phyloP scores from a whole-genome alignment of 1,140 invertebrate species.

The Daktulosphaira vitifoliae region DNA sequence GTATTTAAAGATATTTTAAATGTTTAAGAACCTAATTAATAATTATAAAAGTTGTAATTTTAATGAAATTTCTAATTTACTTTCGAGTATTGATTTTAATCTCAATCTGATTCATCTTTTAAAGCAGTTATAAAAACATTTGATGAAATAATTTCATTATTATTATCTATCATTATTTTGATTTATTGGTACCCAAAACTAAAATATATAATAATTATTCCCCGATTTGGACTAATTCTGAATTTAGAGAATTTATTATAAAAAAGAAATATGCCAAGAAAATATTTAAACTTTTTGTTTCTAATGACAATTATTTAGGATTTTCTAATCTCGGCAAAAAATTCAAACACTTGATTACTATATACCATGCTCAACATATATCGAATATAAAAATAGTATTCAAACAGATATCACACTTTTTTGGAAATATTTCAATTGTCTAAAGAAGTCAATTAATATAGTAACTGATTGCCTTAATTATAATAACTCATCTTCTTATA shows the following conservation, averaged over 20 bases:
- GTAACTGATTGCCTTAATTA: background rate
- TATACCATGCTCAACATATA: background rate
- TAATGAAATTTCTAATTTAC: too few species aligned
- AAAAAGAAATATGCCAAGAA: background rate
- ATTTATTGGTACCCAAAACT: background rate
- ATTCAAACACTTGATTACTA: background rate
- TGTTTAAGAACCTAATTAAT: too few species aligned
- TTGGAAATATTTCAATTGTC: background rate
- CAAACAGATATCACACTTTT: background rate
- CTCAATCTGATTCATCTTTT: too few species aligned
- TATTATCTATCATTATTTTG: background rate
- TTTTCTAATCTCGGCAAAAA: background rate
- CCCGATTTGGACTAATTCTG: background rate
- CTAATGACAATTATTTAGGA: background rate
- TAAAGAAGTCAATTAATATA: background rate
- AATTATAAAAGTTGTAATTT: too few species aligned
- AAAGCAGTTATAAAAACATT: background rate
- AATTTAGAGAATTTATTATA: background rate
- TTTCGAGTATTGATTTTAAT: too few species aligned
- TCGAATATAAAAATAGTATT: background rate
- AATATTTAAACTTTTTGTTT: background rate
- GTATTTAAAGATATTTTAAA: too few species aligned
- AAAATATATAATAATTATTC: slow-evolving; percentile 4
- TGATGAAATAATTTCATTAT: too few species aligned
- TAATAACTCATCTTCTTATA: background rate